Percentiles rank a stretch among this genome's conserved stretches.
These are phyloP conservation scores for Lordiphosa andalusiaca DNA, from an alignment of 2,888 invertebrate genomes.

Conservation along the genomic window DNA sequence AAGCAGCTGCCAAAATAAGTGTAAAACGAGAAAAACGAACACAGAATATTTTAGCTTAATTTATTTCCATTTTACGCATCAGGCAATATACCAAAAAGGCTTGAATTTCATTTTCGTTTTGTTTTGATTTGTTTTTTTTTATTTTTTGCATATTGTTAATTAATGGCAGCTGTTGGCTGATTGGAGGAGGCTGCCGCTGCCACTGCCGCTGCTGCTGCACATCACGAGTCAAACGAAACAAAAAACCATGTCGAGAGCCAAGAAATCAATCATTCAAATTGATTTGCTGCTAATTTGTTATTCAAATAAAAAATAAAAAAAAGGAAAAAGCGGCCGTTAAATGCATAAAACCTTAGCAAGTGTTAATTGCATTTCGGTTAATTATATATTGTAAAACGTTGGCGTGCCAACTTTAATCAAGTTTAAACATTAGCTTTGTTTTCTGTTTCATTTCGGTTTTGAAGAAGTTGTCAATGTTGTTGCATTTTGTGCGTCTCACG, in stretches of 20 bases:
- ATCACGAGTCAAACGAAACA: constrained; percentile 49
- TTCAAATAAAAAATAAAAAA: constrained; percentile 45
- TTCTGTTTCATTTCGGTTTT: constrained; percentile 13
- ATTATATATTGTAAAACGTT: constrained; percentile 63
- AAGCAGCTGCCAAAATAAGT: constrained; percentile 46
- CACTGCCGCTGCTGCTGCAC: constrained; percentile 19
- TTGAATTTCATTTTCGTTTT: constrained; percentile 25
- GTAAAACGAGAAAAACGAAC: constrained; percentile 51
- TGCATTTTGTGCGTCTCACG: constrained; percentile 47
- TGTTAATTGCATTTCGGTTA: constrained; percentile 62
- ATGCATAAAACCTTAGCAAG: constrained; percentile 42
- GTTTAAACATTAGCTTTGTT: constrained; percentile 35
- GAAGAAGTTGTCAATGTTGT: constrained; percentile 37
- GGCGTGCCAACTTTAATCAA: constrained; percentile 47
- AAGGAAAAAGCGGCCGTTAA: constrained; percentile 15
- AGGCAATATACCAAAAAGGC: constrained; percentile 27
- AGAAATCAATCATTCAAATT: constrained; percentile 71
- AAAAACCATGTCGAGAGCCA: constrained; percentile 41
- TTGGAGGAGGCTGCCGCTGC: constrained; percentile 28
- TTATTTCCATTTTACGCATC: constrained; percentile 58
- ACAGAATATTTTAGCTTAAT: constrained; percentile 69
- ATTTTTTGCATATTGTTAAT: constrained; percentile 62
- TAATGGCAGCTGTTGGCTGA: constrained; percentile 51
- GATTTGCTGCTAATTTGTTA: constrained; percentile 71
- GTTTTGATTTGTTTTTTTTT: constrained; percentile 26